Evolutionary conservation across 2,797 vertebrate species (phyloP), one percentile per base, ranked within the genome.

Genomic region (Acanthornis magna): DNA sequence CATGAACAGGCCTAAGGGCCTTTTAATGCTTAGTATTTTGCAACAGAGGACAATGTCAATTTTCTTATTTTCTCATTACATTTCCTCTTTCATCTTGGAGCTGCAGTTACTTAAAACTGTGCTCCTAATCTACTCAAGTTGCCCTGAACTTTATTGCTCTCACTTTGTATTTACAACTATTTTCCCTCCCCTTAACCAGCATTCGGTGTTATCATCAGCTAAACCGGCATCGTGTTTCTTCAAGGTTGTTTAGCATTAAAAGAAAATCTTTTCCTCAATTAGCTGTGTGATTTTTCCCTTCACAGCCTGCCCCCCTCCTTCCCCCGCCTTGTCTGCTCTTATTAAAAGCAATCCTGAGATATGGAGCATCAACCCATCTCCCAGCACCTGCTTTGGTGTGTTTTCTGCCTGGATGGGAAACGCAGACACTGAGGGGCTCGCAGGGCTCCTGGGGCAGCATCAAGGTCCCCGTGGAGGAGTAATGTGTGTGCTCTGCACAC

Each of bases 171-270:
- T 95, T 93, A 66, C 53, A 81, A 42, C 61, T 89, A 12, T 87
- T 76, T 89, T 84, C 48, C 32, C 30, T 67, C 25, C 16, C 29
- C 36, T 84, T 86, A 63, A 55, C 61, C 26, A 50, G 23, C 58
- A 85, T 81, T 86, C 80, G 30, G 43, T 30, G 26, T 95, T 67
- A 91, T 89, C 88, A 93, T 72, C 70, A 92, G 58, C 74, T 73
- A 50, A 78, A 38, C 29, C 94, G 77, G 70, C 68, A 86, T 92
- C 8, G 8, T 84, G 50, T 85, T 83, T 74, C 92, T 94, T 93
- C 86, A 91, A 95, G 54, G 48, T 82, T 81, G 50, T 85, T 88
- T 80, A 83, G 29, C 91, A 57, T 85, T 91, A 94, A 96, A 92
- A 95, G 76, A 45, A 96, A 95, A 74, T 58, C 7, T 92, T 93